Evolutionary conservation across 2,113 vertebrate species (phyloP), one percentile per base, ranked within the genome.

Genomic region (Albula glossodonta): DNA sequence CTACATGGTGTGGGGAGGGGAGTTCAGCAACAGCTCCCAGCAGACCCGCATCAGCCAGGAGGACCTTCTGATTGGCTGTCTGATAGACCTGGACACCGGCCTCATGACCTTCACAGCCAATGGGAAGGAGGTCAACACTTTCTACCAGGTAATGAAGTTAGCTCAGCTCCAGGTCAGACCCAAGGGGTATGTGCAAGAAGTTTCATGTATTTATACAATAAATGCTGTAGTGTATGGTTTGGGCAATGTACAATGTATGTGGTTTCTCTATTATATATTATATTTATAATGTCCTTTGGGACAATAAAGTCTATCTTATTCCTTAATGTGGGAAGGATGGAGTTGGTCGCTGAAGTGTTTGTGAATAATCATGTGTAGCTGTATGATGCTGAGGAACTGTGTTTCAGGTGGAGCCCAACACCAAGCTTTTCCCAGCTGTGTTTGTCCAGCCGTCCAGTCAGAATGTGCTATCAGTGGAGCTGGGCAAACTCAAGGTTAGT

Each of bases 1-100:
- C 91, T 98, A 98, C 94, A 98, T 98, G 97, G 97, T 99, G 0
- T 98, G 97, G 93, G 97, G 96, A 0, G 98, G 97, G 3, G 98
- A 98, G 90, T 98, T 99, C 11, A 94, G 96, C 85, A 93, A 89
- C 87, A 94, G 93, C 19, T 94, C 96, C 0, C 98, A 98, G 88
- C 98, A 99, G 90, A 96, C 97, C 0, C 92, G 97, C 5, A 96
- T 98, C 90, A 97, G 95, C 90, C 97, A 97, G 82, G 94, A 95
- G 0, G 98, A 99, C 91, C 95, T 98, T 85, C 93, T 98, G 87
- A 97, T 99, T 78, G 98, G 98, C 81, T 99, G 98, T 87, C 93
- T 99, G 1, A 93, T 98, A 74, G 98, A 99, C 92, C 87, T 98
- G 92, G 97, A 96, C 86, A 98, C 97, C 0, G 98, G 98, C 60